Evolutionary conservation across 2,113 vertebrate species (phyloP).

Genomic region (Macrotis lagotis): DNA sequence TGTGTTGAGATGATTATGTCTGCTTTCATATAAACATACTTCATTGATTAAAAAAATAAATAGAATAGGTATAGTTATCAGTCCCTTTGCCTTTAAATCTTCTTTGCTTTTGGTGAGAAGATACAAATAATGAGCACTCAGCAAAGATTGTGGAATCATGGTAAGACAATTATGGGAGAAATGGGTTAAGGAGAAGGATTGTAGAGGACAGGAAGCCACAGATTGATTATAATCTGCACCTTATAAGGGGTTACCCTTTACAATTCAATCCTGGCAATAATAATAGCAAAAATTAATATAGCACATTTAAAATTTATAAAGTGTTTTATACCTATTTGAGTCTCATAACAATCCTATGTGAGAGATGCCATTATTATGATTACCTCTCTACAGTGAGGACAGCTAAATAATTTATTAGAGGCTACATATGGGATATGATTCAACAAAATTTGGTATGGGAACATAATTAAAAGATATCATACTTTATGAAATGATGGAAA

Average conservation of each 20-base stretch:
- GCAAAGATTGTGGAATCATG: no score
- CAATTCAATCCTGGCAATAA: background rate
- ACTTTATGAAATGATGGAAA: background rate
- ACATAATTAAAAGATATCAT: background rate
- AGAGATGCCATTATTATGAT: no score
- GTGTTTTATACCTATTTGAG: background rate
- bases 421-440: background rate
- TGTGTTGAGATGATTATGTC: no score
- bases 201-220: background rate
- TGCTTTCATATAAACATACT: no score
- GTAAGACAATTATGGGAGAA: no score
- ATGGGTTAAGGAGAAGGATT: background rate
- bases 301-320: background rate
- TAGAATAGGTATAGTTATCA: no score
- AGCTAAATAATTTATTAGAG: background rate
- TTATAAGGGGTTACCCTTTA: background rate
- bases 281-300: background rate
- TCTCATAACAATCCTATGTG: no score
- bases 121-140: no score
- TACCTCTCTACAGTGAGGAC: background rate
- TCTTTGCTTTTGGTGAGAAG: no score
- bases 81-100: no score
- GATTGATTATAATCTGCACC: background rate
- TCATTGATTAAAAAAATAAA: no score
- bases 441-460: background rate